phyloP scores from a whole-genome alignment of 2,888 invertebrate species.

The Epirrhoe tristata region DNA sequence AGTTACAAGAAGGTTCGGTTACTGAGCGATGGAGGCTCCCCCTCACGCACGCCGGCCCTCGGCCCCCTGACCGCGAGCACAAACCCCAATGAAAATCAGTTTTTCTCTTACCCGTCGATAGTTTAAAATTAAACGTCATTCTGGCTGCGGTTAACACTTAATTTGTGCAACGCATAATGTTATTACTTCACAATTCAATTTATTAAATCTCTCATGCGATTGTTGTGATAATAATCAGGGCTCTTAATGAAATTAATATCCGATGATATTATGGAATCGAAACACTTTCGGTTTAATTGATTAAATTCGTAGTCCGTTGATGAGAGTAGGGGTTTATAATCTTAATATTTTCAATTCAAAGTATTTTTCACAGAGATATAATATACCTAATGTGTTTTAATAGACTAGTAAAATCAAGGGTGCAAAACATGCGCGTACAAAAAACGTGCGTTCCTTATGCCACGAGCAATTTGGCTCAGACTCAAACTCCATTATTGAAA shows the following conservation, averaged over 20 bases:
- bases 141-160: constrained; percentile 80
- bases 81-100: constrained; percentile 73
- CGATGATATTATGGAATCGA: constrained; percentile 56
- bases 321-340: constrained; percentile 35
- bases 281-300: constrained; percentile 55
- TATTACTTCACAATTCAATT: constrained; percentile 79
- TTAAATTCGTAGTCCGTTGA: constrained; percentile 48
- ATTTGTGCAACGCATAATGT: constrained; percentile 77
- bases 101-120: constrained; percentile 76
- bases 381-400: background rate
- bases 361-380: background rate
- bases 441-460: constrained; percentile 31
- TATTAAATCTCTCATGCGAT: constrained; percentile 75
- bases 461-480: constrained; percentile 56
- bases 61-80: constrained; percentile 57
- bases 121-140: constrained; percentile 84
- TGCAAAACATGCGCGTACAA: constrained; percentile 15
- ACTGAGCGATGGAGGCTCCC: constrained; percentile 52
- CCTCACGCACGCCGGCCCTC: constrained; percentile 43
- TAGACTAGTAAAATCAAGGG: background rate
- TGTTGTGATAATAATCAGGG: constrained; percentile 74
- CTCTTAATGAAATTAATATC: constrained; percentile 80
- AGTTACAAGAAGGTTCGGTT: constrained; percentile 58
- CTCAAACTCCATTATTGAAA: constrained; percentile 53
- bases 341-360: constrained; percentile 17